phyloP scores from a whole-genome alignment of 2,113 vertebrate genomes.

The Anas platyrhynchos region DNA sequence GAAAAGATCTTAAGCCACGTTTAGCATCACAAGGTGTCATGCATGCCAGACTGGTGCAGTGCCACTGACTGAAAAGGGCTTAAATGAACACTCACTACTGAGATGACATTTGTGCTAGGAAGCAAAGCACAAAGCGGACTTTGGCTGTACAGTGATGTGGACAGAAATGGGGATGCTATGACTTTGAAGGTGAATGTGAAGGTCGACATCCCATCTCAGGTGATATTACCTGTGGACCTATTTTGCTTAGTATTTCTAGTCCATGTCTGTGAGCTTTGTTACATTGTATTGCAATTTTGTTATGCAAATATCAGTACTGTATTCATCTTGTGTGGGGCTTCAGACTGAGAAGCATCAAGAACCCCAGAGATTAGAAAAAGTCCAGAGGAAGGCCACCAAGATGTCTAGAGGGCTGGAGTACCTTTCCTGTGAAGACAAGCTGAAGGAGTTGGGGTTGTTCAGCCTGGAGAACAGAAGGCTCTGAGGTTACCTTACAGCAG shows the following conservation, averaged over 20 bases:
- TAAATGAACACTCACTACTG: not conserved
- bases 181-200: not conserved
- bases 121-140: rapidly evolving
- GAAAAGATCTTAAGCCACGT: not conserved
- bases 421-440: too few relatives aligned
- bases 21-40: not conserved
- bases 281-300: not conserved
- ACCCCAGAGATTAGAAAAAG: not conserved
- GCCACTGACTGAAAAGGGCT: not conserved
- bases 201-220: not conserved
- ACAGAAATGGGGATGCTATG: not conserved
- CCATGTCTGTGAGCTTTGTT: not conserved
- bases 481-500: too few relatives aligned
- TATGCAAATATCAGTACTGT: too few relatives aligned
- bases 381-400: too few relatives aligned
- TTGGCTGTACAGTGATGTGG: not conserved
- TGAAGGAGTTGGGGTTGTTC: too few relatives aligned
- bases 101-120: not conserved
- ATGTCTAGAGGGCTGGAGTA: too few relatives aligned
- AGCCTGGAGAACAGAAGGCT: too few relatives aligned
- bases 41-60: not conserved
- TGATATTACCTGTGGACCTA: not conserved
- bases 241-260: not conserved
- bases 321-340: not conserved
- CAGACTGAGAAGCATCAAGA: not conserved